These are phyloP conservation scores for Rhabdornis inornatus DNA, from an alignment of 2,113 vertebrate genomes.

Conservation along the genomic window DNA sequence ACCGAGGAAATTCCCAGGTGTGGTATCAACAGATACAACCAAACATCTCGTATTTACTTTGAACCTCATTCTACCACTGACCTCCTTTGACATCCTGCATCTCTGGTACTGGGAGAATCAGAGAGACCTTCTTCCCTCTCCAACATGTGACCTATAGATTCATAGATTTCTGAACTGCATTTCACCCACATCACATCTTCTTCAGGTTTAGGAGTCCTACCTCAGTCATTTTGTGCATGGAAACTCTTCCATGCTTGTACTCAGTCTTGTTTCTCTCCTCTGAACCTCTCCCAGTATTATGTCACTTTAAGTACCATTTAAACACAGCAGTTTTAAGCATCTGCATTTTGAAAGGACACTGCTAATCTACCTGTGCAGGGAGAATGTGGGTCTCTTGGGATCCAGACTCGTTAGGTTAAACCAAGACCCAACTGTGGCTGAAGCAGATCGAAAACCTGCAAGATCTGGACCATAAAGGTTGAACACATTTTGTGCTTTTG, in stretches of 20 bases:
- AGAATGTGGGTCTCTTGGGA: not conserved
- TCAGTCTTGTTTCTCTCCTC: not conserved
- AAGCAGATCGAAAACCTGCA: not conserved
- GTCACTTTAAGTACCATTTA: not conserved
- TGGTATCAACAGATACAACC: not conserved
- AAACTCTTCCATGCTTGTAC: not conserved
- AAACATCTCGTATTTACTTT: not conserved
- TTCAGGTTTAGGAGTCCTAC: not conserved
- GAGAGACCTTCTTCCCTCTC: not conserved
- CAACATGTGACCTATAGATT: accelerated
- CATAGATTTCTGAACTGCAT: not conserved
- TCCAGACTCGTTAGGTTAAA: not conserved
- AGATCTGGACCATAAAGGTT: not conserved
- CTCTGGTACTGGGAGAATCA: not conserved
- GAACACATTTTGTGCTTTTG: not conserved
- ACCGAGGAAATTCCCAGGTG: not conserved
- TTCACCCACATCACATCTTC: not conserved
- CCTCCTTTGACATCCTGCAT: not conserved
- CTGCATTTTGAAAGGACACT: not conserved
- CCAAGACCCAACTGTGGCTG: not conserved
- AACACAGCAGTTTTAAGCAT: not conserved
- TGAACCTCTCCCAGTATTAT: not conserved
- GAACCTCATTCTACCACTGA: not conserved
- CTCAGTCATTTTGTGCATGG: not conserved
- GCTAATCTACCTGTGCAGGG: not conserved